Evolutionary conservation across 2,888 invertebrate species (phyloP), one percentile per base, ranked within the genome.

Genomic region (Synergus japonicus): DNA sequence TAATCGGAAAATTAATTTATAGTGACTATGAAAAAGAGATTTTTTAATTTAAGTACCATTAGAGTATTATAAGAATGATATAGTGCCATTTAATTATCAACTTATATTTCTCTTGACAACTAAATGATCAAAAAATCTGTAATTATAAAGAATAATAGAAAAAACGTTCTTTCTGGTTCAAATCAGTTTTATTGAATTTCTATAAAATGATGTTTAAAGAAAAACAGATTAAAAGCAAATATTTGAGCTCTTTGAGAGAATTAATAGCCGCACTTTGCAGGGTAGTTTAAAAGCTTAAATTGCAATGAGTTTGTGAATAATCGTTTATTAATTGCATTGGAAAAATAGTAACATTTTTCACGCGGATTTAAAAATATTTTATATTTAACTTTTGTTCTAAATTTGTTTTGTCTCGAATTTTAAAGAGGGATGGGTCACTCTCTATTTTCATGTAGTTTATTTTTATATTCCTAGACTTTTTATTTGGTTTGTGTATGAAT

Each of bases 401-500:
- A 29, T 69, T 69, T 37, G 29, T 7, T 9, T 37, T 73, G 29
- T 73, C 29, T 13, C 37, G 49, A n/a, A n/a, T n/a, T 41, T 60
- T 22, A 0, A 22, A 60, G 18, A 65, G n/a, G 49, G 49, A 54
- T n/a, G 29, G 29, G 22, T 49, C 37, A 49, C n/a, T 29, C 13
- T 29, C 22, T 29, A 43, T 5, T 15, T 10, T 10, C 22, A 12
- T 49, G 29, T 69, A 37, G 18, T 46, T 69, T 69, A 69, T 69
- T 69, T 37, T 9, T 69, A 69, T 69, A 69, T 49, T 29, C 49
- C 15, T 37, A 8, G 49, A 37, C 69, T n/a, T 7, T 49, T 49
- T 69, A 49, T 29, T 15, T 49, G 49, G 69, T 69, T 69, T 49
- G 22, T 29, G 69, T 49, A 69, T 69, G 37, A 22, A 69, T 49